A percentile compares a stretch with the other conserved stretches of the same genome.
phyloP scores from a whole-genome alignment of 2,888 invertebrate species.

The Epirrhoe alternata region DNA sequence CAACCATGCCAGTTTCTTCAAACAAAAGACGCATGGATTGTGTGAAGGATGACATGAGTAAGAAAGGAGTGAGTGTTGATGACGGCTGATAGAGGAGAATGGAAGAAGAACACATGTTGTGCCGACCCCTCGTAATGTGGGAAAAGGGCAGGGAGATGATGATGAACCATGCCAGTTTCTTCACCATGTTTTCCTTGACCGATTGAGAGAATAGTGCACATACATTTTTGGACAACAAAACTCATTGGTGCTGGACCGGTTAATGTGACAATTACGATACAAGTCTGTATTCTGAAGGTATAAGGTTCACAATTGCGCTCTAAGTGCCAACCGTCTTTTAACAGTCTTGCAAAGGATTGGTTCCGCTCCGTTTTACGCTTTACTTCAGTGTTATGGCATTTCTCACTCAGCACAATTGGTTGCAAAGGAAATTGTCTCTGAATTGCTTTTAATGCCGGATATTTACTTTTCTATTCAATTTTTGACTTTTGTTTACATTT shows the following conservation, averaged over 20 bases:
- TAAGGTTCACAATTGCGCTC: background rate
- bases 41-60: no score
- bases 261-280: background rate
- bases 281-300: background rate
- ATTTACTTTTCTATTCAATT: conserved; percentile 54
- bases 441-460: conserved; percentile 68
- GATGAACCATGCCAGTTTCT: no score
- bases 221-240: no score
- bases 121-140: no score
- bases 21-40: no score
- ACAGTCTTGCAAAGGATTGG: background rate
- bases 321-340: background rate
- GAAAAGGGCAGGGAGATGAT: no score
- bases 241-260: no score
- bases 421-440: conserved; percentile 75
- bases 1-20: no score
- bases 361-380: conserved; percentile 49
- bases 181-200: no score
- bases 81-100: no score
- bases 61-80: no score
- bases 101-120: no score
- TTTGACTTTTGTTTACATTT: background rate
- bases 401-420: conserved; percentile 78
- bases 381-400: conserved; percentile 71
- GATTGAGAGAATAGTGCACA: background rate